Percentiles rank a stretch among this genome's conserved stretches.
These are phyloP conservation scores for Benthosema pterotum DNA, from an alignment of 2,797 vertebrate species.

Conservation along the genomic window DNA sequence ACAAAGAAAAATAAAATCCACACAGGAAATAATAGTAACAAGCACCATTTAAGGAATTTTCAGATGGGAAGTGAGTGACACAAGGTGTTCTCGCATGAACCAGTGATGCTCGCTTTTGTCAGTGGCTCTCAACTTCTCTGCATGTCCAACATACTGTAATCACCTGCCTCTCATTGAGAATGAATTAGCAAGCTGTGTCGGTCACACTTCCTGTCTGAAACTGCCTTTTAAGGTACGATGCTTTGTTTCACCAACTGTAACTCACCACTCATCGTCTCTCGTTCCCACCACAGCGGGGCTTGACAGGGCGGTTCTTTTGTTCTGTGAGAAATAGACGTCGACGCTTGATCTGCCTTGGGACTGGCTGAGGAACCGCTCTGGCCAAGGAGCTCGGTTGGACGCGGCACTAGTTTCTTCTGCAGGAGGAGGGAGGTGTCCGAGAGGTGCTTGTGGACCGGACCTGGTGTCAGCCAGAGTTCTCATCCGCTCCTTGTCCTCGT, in stretches of 20 bases:
- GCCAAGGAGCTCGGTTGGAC: constrained; percentile 5
- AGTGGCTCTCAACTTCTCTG: no score
- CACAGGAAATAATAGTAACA: neutral
- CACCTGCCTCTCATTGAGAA: no score
- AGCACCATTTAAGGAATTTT: constrained; percentile 2
- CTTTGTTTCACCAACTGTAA: constrained; percentile 23
- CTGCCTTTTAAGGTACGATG: neutral
- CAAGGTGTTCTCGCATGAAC: no score
- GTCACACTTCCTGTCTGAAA: neutral
- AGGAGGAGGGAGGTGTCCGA: constrained; percentile 33
- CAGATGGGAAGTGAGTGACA: no score
- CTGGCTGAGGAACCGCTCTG: constrained; percentile 27
- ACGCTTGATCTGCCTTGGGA: constrained; percentile 21
- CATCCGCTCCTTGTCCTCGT: constrained; percentile 76
- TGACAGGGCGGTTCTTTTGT: constrained; percentile 18
- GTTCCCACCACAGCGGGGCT: constrained; percentile 16
- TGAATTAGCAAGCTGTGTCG: no score
- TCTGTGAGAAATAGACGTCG: neutral
- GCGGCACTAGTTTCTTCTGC: constrained; percentile 8
- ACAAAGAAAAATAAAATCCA: neutral
- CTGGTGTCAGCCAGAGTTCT: constrained; percentile 34
- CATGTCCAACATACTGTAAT: no score
- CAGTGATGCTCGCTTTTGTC: no score
- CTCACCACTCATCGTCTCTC: constrained; percentile 60
- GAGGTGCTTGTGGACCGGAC: neutral